Evolutionary conservation across 2,113 vertebrate genomes (phyloP).

Genomic region (Siniperca knerii): DNA sequence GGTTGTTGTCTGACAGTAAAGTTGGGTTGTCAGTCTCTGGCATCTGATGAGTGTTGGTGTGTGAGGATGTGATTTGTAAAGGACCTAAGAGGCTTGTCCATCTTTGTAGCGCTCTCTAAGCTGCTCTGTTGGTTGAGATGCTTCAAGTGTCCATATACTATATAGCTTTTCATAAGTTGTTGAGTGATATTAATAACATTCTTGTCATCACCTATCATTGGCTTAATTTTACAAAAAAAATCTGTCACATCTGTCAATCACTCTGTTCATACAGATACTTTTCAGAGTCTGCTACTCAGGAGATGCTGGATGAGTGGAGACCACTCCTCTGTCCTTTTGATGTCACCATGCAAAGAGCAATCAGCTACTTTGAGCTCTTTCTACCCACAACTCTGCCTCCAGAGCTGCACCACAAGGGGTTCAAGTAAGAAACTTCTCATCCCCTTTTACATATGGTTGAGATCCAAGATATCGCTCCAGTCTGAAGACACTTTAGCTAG

Average conservation of each 20-base stretch:
- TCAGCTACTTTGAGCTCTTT: slow-evolving; percentile 97
- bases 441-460: not conserved
- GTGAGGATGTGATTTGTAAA: slow-evolving; percentile 24
- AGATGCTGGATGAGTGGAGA: slow-evolving; percentile 98
- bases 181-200: slow-evolving; percentile 6
- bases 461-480: not conserved
- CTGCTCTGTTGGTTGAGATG: slow-evolving; percentile 34
- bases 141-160: slow-evolving; percentile 1
- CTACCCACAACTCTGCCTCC: slow-evolving; percentile 96
- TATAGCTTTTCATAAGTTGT: slow-evolving; percentile 11
- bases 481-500: not conserved
- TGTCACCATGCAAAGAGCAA: slow-evolving; percentile 98
- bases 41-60: not conserved
- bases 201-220: not conserved
- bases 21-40: not conserved
- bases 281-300: slow-evolving; percentile 90
- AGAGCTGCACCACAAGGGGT: slow-evolving; percentile 93
- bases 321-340: slow-evolving; percentile 98
- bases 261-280: slow-evolving; percentile 89
- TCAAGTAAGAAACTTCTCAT: slow-evolving; percentile 87
- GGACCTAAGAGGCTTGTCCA: slow-evolving; percentile 32
- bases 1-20: not conserved
- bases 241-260: too few relatives aligned
- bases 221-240: not conserved
- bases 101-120: slow-evolving; percentile 45